Evolutionary conservation across 2,113 vertebrate genomes (phyloP).

Genomic region (Oriolus oriolus): DNA sequence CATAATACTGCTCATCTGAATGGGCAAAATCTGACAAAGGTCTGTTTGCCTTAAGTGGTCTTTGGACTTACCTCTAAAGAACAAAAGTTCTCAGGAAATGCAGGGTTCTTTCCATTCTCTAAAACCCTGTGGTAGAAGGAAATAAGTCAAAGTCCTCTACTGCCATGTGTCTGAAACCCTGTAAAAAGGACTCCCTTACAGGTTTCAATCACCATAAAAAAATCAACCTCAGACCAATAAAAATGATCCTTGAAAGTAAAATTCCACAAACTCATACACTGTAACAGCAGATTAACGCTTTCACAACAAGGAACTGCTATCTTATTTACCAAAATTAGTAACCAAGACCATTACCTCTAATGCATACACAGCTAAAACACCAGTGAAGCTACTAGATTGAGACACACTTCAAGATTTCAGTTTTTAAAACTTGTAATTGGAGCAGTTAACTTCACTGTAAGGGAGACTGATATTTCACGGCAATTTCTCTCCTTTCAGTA

Average conservation of each 20-base stretch:
- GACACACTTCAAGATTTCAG: not conserved
- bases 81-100: slow-evolving; percentile 46
- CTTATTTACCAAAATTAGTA: not conserved
- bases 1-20: not conserved
- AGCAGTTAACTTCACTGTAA: not conserved
- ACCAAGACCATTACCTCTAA: not conserved
- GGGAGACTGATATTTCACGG: not conserved
- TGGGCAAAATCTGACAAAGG: not conserved
- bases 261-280: not conserved
- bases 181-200: not conserved
- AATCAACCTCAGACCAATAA: not conserved
- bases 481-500: not conserved
- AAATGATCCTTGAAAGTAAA: not conserved
- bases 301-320: not conserved
- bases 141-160: slow-evolving; percentile 44
- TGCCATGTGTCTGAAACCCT: not conserved
- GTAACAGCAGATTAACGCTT: not conserved
- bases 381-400: not conserved
- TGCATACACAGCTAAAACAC: not conserved
- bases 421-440: not conserved
- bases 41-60: not conserved
- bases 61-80: slow-evolving; percentile 41
- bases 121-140: slow-evolving; percentile 47
- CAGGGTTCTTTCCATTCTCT: slow-evolving; percentile 44
- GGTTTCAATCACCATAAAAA: not conserved